These are phyloP conservation scores for Drosophila equinoxialis DNA, from an alignment of 1,140 invertebrate genomes.

Conservation along the genomic window DNA sequence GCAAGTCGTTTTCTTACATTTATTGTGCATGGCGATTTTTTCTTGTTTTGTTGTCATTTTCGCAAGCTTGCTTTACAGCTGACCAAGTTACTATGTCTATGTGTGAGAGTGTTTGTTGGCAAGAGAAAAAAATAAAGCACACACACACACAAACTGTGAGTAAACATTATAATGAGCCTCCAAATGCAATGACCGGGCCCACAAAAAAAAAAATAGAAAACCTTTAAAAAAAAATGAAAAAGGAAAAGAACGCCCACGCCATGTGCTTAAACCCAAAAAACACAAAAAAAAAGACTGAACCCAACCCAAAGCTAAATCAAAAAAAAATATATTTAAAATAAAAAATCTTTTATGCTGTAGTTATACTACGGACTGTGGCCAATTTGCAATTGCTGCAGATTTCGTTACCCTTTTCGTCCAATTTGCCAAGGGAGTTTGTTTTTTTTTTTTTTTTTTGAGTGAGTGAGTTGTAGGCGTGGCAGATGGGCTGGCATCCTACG, in stretches of 20 bases:
- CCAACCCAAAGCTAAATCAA: constrained; percentile 44
- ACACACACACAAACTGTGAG: constrained; percentile 24
- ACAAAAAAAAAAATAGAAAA: constrained; percentile 27
- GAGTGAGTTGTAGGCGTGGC: constrained; percentile 30
- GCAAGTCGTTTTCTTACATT: not conserved
- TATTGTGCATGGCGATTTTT: not conserved
- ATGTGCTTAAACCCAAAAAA: constrained; percentile 41
- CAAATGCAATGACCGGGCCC: constrained; percentile 57
- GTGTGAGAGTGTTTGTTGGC: constrained; percentile 20
- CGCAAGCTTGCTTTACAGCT: constrained; percentile 57
- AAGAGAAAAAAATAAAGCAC: not conserved
- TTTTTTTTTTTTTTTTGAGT: no score
- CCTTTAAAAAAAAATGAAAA: constrained; percentile 15
- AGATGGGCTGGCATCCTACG: constrained; percentile 35
- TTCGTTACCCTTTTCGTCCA: constrained; percentile 74
- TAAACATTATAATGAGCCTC: constrained; percentile 60
- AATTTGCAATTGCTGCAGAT: constrained; percentile 66
- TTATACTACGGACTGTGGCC: constrained; percentile 51
- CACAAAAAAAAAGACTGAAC: not conserved
- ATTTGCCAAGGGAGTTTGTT: constrained; percentile 55
- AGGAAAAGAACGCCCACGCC: constrained; percentile 61
- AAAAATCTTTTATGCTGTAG: not conserved
- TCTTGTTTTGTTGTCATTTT: constrained; percentile 61
- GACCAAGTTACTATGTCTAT: constrained; percentile 8
- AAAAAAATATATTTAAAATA: not conserved